phyloP scores from a whole-genome alignment of 2,797 vertebrate species.

The Myotis findleyi region DNA sequence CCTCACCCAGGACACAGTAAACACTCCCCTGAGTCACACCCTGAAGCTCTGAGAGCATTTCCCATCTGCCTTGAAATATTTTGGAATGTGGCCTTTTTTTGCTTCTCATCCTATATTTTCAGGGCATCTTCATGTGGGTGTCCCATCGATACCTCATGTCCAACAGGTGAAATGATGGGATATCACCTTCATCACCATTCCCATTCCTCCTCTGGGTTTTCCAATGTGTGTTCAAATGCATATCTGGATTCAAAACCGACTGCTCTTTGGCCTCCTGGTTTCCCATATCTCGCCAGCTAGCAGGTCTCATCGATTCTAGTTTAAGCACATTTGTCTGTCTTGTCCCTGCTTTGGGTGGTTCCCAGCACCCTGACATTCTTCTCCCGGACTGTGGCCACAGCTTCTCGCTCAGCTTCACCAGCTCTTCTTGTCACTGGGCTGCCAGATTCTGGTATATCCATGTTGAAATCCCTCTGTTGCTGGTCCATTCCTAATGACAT shows the following conservation, averaged over 20 bases:
- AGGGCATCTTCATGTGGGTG: neutral
- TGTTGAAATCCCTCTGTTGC: neutral
- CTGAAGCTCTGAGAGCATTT: neutral
- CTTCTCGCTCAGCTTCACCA: neutral
- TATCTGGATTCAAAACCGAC: neutral
- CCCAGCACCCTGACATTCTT: neutral
- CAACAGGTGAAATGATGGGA: neutral
- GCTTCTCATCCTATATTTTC: neutral
- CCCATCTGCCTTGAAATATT: neutral
- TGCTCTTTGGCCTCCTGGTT: neutral
- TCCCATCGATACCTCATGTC: neutral
- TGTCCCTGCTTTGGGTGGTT: neutral
- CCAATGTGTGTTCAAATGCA: neutral
- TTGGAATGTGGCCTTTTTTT: neutral
- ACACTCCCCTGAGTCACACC: neutral
- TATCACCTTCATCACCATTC: neutral
- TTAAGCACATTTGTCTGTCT: neutral
- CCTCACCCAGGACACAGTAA: neutral
- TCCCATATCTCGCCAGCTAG: neutral
- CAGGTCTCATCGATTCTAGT: neutral
- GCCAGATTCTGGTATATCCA: neutral
- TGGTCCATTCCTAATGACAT: neutral
- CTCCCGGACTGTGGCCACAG: neutral
- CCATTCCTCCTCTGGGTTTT: neutral
- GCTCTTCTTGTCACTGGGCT: neutral